Base-by-base conservation (phyloP, 2,888 invertebrate genomes). In the Machimus atricapillus region DNA sequence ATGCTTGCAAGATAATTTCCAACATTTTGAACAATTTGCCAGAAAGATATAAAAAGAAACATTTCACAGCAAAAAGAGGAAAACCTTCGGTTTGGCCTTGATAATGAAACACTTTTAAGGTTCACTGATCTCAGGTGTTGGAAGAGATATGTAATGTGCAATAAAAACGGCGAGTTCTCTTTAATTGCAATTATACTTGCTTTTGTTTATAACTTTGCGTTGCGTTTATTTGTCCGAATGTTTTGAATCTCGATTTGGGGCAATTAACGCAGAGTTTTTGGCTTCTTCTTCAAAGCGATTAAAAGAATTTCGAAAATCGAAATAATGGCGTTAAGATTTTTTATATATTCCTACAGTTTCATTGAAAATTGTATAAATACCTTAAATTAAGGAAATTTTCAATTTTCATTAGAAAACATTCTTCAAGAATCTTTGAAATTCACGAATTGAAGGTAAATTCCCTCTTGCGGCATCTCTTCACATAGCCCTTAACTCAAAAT, bases 31-130 rank as follows among this genome's bases (percentile, higher is more conserved):
- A 12, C 8, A 40, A 12, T 8, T 40, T 66, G 66, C 19, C 14
- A 9, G 27, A 66, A 27, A 66, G 19, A 27, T 19, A 66, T 12
- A 66, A 66, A 66, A 66, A 27, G 66, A 66, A 66, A 66, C 66
- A 12, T 23, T 66, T 66, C 27, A 9, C 66, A 2, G 9, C 27
- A 66, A 66, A 66, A 66, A 23, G 66, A 79, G 43, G 46, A 52
- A 79, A 27, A 31, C 31, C 52, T 52, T 16, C 52, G 79, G 31
- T 79, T 31, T 79, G 46, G 27, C 79, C 79, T 79, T 79, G 79
- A 79, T 79, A 79, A 23, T 79, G 79, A 79, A 79, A 43, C 52
- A 79, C 52, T 40, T 79, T 79, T 52, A 27, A 79, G 52, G 79
- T 79, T 79, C 79, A 79, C 79, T 79, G 79, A 23, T 40, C 79